Evolutionary conservation across 2,888 invertebrate genomes (phyloP).

Genomic region (Lumbricus terrestris): DNA sequence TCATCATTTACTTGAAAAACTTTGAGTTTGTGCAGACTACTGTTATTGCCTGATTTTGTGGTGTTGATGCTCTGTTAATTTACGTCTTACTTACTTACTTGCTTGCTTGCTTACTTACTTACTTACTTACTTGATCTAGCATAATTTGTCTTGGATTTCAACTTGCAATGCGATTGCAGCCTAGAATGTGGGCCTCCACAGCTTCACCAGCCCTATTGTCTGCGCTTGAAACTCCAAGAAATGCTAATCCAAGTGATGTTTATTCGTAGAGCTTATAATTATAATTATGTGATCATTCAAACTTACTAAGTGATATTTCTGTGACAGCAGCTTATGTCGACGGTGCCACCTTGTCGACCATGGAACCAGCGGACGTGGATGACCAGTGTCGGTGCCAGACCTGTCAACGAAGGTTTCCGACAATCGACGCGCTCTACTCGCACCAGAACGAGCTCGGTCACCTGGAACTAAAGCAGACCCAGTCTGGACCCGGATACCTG

Average conservation of each 20-base stretch:
- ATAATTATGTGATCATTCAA: too few species aligned
- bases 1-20: too few species aligned
- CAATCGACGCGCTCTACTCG: slow-evolving; percentile 78
- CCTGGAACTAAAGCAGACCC: slow-evolving; percentile 70
- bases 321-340: slow-evolving; percentile 33
- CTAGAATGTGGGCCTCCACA: background rate
- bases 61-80: too few species aligned
- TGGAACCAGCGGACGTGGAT: slow-evolving; percentile 61
- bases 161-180: background rate
- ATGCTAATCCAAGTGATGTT: too few species aligned
- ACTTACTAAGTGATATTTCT: slow-evolving; percentile 4
- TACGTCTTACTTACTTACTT: too few species aligned
- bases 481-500: slow-evolving; percentile 74
- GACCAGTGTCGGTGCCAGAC: slow-evolving; percentile 73
- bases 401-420: slow-evolving; percentile 75
- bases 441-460: slow-evolving; percentile 87
- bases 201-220: too few species aligned
- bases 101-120: too few species aligned
- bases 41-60: too few species aligned
- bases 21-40: too few species aligned
- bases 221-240: background rate
- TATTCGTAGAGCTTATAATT: too few species aligned
- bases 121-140: too few species aligned
- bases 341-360: slow-evolving; percentile 38
- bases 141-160: background rate